phyloP scores from a whole-genome alignment of 2,888 invertebrate species.

The Tineola bisselliella region DNA sequence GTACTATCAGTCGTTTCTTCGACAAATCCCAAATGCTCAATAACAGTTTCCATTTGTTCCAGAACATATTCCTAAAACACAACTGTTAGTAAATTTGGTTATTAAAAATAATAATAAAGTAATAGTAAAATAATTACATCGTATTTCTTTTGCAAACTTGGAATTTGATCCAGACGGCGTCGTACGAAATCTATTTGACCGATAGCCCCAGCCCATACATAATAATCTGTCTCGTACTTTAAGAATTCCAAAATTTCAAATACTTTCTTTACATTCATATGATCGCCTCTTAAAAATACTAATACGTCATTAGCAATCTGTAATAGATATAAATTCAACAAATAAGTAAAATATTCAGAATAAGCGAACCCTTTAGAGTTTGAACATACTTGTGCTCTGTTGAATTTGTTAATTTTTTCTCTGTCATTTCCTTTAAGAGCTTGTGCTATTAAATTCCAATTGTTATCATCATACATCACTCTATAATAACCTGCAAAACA shows the following conservation, averaged over 20 bases:
- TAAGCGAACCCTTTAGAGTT: neutral
- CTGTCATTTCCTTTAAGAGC: conserved; percentile 47
- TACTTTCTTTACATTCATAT: conserved; percentile 62
- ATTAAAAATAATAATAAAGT: neutral
- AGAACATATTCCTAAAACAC: conserved; percentile 50
- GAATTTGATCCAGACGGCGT: conserved; percentile 42
- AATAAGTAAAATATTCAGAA: neutral
- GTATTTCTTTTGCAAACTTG: conserved; percentile 34
- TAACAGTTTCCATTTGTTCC: conserved; percentile 49
- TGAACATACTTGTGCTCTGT: conserved; percentile 78
- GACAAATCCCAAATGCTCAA: conserved; percentile 60
- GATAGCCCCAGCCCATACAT: conserved; percentile 79
- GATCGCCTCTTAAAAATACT: conserved; percentile 71
- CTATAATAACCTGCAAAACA: conserved; percentile 68
- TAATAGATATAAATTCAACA: conserved; percentile 10
- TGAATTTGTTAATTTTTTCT: conserved; percentile 69
- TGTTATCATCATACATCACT: conserved; percentile 71
- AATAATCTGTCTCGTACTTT: conserved; percentile 72
- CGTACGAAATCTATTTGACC: conserved; percentile 61
- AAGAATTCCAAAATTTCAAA: conserved; percentile 76
- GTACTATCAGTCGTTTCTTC: conserved; percentile 51
- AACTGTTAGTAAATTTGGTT: no score
- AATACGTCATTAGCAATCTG: conserved; percentile 80
- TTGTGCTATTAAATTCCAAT: conserved; percentile 63
- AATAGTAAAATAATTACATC: conserved; percentile 26